These are phyloP conservation scores for Chionoecetes opilio DNA, from an alignment of 1,140 invertebrate species.

Conservation along the genomic window DNA sequence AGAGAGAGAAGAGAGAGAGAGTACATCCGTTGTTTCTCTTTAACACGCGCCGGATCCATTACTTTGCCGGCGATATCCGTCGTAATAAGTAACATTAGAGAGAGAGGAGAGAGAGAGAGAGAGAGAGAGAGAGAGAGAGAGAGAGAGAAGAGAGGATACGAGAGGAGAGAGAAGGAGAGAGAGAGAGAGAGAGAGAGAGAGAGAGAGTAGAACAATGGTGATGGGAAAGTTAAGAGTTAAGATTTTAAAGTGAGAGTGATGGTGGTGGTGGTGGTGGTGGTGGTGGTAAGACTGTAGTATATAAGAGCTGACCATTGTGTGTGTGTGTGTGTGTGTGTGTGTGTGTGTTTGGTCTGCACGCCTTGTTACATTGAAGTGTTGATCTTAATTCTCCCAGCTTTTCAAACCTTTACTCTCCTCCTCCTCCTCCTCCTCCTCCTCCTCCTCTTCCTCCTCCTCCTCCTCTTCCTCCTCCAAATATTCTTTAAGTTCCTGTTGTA, in stretches of 20 bases:
- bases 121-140: constrained; percentile 48
- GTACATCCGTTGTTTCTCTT: no score
- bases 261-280: not conserved
- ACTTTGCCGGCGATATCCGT: no score
- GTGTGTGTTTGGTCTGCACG: not conserved
- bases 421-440: not conserved
- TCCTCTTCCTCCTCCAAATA: not conserved
- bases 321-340: constrained; percentile 27
- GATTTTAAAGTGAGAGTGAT: constrained; percentile 32
- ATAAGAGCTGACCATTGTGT: no score
- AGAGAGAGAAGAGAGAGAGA: no score
- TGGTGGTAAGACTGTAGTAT: not conserved
- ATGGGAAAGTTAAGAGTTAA: not conserved
- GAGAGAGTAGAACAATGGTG: constrained; percentile 41
- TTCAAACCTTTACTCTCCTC: not conserved
- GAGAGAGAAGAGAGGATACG: constrained; percentile 44
- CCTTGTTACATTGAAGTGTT: not conserved
- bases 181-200: constrained; percentile 56
- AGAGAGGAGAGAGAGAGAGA: not conserved
- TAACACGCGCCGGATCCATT: no score
- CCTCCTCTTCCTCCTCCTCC: not conserved
- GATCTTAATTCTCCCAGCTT: not conserved
- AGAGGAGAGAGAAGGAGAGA: constrained; percentile 52
- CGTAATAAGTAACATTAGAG: no score
- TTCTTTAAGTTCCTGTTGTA: not conserved